These are phyloP conservation scores for Empis livida DNA, from an alignment of 2,888 invertebrate genomes.

Conservation along the genomic window DNA sequence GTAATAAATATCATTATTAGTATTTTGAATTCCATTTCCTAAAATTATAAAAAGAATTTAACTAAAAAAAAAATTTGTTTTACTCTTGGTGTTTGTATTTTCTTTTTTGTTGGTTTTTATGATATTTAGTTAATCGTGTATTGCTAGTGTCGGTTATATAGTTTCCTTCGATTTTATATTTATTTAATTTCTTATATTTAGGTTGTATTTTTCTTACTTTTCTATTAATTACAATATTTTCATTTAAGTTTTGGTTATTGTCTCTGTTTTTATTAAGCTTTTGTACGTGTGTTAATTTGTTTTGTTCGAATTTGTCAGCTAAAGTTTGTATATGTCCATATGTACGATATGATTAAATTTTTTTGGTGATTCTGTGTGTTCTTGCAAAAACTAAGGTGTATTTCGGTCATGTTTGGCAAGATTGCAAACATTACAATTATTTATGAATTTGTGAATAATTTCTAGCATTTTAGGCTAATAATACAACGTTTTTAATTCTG, in stretches of 20 bases:
- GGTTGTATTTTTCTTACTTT: background rate
- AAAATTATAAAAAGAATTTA: too few relatives aligned
- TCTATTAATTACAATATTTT: background rate
- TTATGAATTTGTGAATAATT: too few relatives aligned
- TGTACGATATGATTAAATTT: too few relatives aligned
- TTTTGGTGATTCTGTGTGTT: too few relatives aligned
- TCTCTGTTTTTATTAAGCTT: background rate
- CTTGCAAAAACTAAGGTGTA: too few relatives aligned
- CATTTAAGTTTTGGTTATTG: background rate
- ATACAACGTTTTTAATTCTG: too few relatives aligned
- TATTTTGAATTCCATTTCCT: background rate
- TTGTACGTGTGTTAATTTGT: background rate
- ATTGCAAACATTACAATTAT: too few relatives aligned
- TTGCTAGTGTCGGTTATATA: background rate
- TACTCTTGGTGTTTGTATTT: background rate
- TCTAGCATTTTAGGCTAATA: too few relatives aligned
- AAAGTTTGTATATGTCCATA: too few relatives aligned
- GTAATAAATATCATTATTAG: background rate
- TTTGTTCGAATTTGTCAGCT: background rate
- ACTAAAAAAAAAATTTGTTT: background rate
- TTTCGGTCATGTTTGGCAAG: too few relatives aligned
- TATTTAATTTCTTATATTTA: background rate
- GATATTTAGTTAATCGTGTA: background rate
- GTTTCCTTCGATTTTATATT: background rate
- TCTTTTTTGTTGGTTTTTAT: background rate